Evolutionary conservation across 2,888 invertebrate genomes (phyloP), one percentile per base, ranked within the genome.

Genomic region (Dryobota labecula): DNA sequence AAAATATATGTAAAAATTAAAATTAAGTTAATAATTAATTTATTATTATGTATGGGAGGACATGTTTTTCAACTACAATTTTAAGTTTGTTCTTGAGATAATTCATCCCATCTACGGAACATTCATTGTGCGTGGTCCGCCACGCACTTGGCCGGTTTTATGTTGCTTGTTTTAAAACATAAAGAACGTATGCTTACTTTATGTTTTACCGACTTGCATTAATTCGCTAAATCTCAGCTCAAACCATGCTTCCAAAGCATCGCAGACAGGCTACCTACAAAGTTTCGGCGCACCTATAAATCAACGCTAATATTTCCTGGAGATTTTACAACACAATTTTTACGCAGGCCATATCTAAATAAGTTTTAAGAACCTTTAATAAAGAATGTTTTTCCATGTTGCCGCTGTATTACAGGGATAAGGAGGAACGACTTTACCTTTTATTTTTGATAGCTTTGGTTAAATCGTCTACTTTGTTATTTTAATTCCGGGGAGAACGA

Each of bases 261-360:
- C 51, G 58, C 56, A 70, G 74, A 66, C 73, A 75, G 36, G 67
- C 67, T 51, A 62, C 73, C 79, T 73, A 76, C 66, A 82, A 78
- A 71, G 58, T 80, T 86, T 85, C 66, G 41, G 72, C 57, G n/a
- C 70, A 73, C 68, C 63, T 81, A 78, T 84, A 86, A 84, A 81
- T 81, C 76, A 71, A 75, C 73, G 67, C 63, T 78, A 64, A 84
- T 80, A 82, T 77, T 85, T 78, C 70, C 71, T 73, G 65, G 63
- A 74, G 67, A 75, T 82, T 84, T 80, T 78, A 78, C 71, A 69
- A 67, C 86, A 73, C 76, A 66, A 62, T 84, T 87, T 75, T 84
- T 66, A 72, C 57, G 62, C 62, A 57, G 41, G 64, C 57, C 64
- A 67, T 73, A 63, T 67, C 72, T 75, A 73, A 79, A 78, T 78